These are phyloP conservation scores for Polypterus senegalus DNA, from an alignment of 2,113 vertebrate genomes.

Conservation along the genomic window DNA sequence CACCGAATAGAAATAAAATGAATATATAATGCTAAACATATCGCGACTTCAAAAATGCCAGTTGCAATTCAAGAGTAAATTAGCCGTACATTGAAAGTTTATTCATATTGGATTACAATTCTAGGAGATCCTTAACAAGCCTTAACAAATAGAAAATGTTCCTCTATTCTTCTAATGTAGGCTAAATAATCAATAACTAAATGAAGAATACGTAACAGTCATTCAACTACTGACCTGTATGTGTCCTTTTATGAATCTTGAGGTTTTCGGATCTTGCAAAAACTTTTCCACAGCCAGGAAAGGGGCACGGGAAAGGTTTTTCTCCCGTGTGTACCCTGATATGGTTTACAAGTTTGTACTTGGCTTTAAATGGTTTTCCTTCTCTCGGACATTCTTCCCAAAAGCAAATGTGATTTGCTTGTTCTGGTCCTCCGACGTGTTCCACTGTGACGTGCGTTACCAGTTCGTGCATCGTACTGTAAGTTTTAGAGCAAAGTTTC, in stretches of 20 bases:
- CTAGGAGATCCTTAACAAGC: no score
- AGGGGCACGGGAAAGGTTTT: slow-evolving; percentile 96
- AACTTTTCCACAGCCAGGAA: slow-evolving; percentile 96
- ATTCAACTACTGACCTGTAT: slow-evolving; percentile 81
- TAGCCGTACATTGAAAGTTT: no score
- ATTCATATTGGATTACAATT: no score
- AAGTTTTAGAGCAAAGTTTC: slow-evolving; percentile 91
- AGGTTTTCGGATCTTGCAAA: slow-evolving; percentile 97
- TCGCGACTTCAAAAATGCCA: no score
- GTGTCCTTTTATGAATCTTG: slow-evolving; percentile 98
- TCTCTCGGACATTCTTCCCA: slow-evolving; percentile 97
- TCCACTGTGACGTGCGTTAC: slow-evolving; percentile 96
- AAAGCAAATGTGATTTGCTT: slow-evolving; percentile 90
- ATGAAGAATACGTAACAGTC: no score
- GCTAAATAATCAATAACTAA: no score
- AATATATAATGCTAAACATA: no score
- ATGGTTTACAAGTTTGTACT: slow-evolving; percentile 99
- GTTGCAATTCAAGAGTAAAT: no score
- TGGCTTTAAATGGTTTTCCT: slow-evolving; percentile 98
- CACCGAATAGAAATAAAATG: no score
- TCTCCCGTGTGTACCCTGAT: slow-evolving; percentile 98
- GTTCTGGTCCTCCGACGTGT: slow-evolving; percentile 96
- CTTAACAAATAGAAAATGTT: no score
- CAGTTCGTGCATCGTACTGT: slow-evolving; percentile 96
- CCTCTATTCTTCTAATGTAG: no score